A percentile compares a stretch with the other conserved stretches of the same genome.
Evolutionary conservation across 92 coral and sea anemone species (phyloP).

Genomic region (Phenganax stokvisi): DNA sequence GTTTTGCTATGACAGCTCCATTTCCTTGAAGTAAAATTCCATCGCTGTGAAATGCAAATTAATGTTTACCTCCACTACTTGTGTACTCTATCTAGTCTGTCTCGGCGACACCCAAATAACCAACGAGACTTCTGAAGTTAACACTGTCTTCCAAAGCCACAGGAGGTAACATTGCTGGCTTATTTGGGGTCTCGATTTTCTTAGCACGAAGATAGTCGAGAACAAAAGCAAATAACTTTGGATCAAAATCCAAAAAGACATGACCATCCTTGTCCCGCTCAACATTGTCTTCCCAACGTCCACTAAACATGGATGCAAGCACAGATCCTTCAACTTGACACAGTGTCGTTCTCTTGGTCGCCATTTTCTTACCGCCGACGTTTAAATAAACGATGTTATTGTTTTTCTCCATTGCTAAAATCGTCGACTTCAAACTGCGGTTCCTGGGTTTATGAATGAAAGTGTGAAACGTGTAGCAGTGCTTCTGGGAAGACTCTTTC

Average conservation of each 20-base stretch:
- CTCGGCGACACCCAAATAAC: not conserved
- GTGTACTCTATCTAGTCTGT: not conserved
- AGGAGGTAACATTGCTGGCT: slow-evolving; percentile 3
- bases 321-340: slow-evolving; percentile 1
- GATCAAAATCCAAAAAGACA: slow-evolving; percentile 13
- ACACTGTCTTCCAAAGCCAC: slow-evolving; percentile 7
- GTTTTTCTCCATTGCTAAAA: not conserved
- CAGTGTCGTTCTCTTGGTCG: not conserved
- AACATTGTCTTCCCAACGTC: slow-evolving; percentile 3
- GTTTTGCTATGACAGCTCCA: not conserved
- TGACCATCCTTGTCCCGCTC: slow-evolving; percentile 12
- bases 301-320: slow-evolving; percentile 14
- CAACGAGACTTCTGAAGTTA: slow-evolving; percentile 19
- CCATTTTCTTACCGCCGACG: slow-evolving; percentile 20
- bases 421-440: not conserved
- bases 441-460: no score
- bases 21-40: not conserved
- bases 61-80: not conserved
- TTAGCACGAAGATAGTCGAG: slow-evolving; percentile 25
- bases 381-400: not conserved
- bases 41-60: not conserved
- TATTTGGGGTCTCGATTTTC: slow-evolving; percentile 10
- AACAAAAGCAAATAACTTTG: slow-evolving; percentile 2
- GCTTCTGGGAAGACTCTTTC: not conserved
- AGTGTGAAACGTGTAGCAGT: no score